Evolutionary conservation across 2,888 invertebrate species (phyloP).

Genomic region (Lepidocyrtinus sp.): DNA sequence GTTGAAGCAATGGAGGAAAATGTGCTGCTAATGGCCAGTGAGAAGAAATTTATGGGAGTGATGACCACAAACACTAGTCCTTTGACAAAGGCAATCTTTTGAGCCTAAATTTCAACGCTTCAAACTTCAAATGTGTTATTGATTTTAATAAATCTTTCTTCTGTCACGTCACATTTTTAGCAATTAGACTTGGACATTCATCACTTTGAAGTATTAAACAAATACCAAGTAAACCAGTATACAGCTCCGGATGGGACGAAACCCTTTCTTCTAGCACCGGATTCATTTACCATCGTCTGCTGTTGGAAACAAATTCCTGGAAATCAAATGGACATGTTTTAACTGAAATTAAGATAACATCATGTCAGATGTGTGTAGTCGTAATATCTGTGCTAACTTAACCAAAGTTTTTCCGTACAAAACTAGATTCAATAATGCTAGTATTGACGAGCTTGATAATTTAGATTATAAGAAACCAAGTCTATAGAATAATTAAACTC

Average conservation of each 20-base stretch:
- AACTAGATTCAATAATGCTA: too few species aligned
- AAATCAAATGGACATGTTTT: conserved; percentile 52
- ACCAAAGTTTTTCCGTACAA: too few species aligned
- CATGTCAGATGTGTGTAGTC: too few species aligned
- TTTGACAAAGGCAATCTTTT: conserved; percentile 78
- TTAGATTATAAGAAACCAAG: too few species aligned
- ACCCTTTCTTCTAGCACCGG: conserved; percentile 82
- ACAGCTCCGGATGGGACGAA: conserved; percentile 80
- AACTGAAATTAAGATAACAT: too few species aligned
- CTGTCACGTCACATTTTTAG: too few species aligned
- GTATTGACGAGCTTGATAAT: too few species aligned
- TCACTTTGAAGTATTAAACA: conserved; percentile 80
- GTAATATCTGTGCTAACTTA: too few species aligned
- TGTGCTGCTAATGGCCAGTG: conserved; percentile 79
- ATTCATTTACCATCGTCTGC: conserved; percentile 35
- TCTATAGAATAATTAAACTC: too few species aligned
- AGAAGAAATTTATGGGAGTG: conserved; percentile 81
- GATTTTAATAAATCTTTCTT: too few species aligned
- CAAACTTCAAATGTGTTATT: too few species aligned
- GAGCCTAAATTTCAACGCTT: too few species aligned
- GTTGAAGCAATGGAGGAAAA: conserved; percentile 86
- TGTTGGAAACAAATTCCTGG: conserved; percentile 48
- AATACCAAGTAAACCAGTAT: conserved; percentile 50
- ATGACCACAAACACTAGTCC: conserved; percentile 91
- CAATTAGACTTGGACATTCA: conserved; percentile 87